Percentiles rank a stretch among this genome's conserved stretches.
These are phyloP conservation scores for Tribolium madens DNA, from an alignment of 1,140 invertebrate species.

Conservation along the genomic window DNA sequence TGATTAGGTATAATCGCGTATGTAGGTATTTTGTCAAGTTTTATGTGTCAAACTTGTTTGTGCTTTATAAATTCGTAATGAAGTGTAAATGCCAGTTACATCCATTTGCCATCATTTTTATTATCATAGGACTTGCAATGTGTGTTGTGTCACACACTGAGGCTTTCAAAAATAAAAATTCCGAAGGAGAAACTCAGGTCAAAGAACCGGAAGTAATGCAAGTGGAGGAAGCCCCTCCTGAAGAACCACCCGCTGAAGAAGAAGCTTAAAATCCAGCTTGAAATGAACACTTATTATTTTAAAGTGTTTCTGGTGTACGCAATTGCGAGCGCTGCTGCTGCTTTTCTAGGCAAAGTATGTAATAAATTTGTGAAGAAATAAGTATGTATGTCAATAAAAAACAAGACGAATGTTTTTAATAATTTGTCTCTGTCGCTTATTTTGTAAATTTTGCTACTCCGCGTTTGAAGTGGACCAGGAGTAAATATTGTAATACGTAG, in stretches of 20 bases:
- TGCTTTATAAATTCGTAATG: constrained; percentile 6
- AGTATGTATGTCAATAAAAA: not conserved
- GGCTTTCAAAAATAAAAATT: not conserved
- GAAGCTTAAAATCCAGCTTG: no score
- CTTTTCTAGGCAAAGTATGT: constrained; percentile 1
- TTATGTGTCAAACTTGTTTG: not conserved
- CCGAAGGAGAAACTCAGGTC: not conserved
- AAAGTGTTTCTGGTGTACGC: not conserved
- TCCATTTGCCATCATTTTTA: not conserved
- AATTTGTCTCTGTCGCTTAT: not conserved
- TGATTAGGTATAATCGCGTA: not conserved
- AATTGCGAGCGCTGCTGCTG: constrained; percentile 6
- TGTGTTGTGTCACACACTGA: not conserved
- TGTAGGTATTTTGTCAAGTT: not conserved
- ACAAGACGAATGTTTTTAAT: not conserved
- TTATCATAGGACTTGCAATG: not conserved
- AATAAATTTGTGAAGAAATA: constrained; percentile 9
- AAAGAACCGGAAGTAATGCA: not conserved
- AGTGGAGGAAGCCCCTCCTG: not conserved
- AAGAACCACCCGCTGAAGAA: not conserved
- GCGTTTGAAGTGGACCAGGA: no score
- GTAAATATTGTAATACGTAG: no score
- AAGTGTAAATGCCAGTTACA: not conserved
- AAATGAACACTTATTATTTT: constrained; percentile 6
- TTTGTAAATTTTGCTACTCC: no score